phyloP scores from a whole-genome alignment of 1,140 invertebrate species.

The Chelonus insularis region DNA sequence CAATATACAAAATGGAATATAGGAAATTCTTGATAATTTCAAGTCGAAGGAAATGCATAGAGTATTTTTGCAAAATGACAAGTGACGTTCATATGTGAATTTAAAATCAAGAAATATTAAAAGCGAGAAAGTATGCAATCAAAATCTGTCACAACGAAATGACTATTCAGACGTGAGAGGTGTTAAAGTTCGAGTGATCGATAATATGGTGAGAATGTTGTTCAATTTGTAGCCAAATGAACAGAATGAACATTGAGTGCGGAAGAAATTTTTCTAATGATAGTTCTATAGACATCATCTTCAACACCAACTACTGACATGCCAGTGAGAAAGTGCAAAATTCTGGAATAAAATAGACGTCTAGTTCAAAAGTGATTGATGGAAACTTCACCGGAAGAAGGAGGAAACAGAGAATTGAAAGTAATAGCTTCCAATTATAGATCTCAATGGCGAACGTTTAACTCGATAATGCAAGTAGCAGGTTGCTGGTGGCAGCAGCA shows the following conservation, averaged over 20 bases:
- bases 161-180: constrained; percentile 22
- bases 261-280: constrained; percentile 7
- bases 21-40: no score
- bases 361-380: constrained; percentile 8
- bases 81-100: neutral
- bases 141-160: constrained; percentile 34
- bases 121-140: constrained; percentile 38
- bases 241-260: no score
- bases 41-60: no score
- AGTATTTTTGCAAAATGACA: no score
- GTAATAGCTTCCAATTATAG: constrained; percentile 19
- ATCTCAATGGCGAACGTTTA: constrained; percentile 1
- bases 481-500: neutral
- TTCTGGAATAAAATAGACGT: constrained; percentile 11
- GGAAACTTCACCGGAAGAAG: constrained; percentile 16
- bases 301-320: neutral
- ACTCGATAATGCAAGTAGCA: neutral
- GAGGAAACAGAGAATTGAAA: constrained; percentile 1
- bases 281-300: constrained; percentile 25
- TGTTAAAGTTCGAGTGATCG: neutral
- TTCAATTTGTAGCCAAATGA: no score
- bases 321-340: constrained; percentile 3
- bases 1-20: no score
- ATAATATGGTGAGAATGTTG: neutral
- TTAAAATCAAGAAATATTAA: neutral